A percentile compares a stretch with the other conserved stretches of the same genome.
phyloP scores from a whole-genome alignment of 2,113 vertebrate species.

The Octodon degus region DNA sequence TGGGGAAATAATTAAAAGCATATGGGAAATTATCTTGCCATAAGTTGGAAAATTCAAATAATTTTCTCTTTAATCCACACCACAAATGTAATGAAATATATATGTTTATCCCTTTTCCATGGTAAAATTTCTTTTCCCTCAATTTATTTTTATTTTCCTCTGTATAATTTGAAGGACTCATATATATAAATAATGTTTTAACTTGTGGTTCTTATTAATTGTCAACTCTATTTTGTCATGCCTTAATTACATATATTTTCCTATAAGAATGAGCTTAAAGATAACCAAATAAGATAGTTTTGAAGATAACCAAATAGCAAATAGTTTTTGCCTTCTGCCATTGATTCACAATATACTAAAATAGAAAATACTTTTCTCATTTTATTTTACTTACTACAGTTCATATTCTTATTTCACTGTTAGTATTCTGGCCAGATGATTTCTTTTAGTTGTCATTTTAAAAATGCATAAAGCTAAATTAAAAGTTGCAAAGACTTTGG shows the following conservation, averaged over 20 bases:
- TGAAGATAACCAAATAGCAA: neutral
- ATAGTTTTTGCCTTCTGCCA: slow-evolving; percentile 27
- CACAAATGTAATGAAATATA: neutral
- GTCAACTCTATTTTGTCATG: slow-evolving; percentile 6
- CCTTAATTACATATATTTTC: neutral
- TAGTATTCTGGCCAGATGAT: slow-evolving; percentile 74
- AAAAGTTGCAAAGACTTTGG: slow-evolving; percentile 80
- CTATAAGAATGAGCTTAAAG: neutral
- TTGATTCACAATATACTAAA: slow-evolving; percentile 50
- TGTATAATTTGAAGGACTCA: neutral
- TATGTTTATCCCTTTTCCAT: neutral
- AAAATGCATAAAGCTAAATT: slow-evolving; percentile 86
- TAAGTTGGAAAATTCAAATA: neutral
- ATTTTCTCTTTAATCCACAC: neutral
- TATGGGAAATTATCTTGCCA: neutral
- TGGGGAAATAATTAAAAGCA: neutral
- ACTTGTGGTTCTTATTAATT: neutral
- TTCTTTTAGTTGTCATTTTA: slow-evolving; percentile 82
- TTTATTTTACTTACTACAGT: slow-evolving; percentile 48
- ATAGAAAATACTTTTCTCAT: slow-evolving; percentile 70
- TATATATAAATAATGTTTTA: neutral
- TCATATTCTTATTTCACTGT: slow-evolving; percentile 69
- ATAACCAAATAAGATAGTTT: neutral
- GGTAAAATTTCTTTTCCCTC: neutral
- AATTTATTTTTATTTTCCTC: neutral